phyloP scores from a whole-genome alignment of 2,113 vertebrate genomes.

The Melanotaenia duboulayi region DNA sequence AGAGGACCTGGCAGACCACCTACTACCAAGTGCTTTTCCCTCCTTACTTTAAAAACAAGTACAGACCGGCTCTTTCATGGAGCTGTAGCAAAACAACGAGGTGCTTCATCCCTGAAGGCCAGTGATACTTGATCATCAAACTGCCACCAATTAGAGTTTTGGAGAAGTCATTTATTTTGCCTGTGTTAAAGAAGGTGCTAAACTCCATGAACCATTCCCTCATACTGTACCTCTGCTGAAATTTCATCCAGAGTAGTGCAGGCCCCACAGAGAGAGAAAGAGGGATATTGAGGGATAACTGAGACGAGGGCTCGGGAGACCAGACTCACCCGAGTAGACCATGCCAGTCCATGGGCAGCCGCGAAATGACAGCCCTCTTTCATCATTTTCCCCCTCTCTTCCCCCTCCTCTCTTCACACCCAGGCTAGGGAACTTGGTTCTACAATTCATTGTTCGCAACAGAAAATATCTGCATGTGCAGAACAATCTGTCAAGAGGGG shows the following conservation, averaged over 20 bases:
- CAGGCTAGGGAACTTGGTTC: constrained; percentile 8
- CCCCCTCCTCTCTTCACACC: constrained; percentile 9
- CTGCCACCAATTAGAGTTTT: constrained; percentile 81
- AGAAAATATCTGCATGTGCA: constrained; percentile 46
- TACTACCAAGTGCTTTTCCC: constrained; percentile 58
- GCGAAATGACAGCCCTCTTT: constrained; percentile 60
- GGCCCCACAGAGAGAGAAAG: constrained; percentile 71
- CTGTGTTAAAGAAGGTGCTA: constrained; percentile 80
- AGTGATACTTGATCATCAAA: constrained; percentile 82
- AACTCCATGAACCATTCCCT: constrained; percentile 81
- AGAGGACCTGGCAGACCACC: constrained; percentile 62
- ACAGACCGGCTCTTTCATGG: constrained; percentile 74
- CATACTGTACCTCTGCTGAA: constrained; percentile 79
- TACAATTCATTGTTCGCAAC: constrained; percentile 44
- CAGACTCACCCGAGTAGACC: constrained; percentile 51
- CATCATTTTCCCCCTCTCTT: constrained; percentile 27
- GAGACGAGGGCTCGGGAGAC: constrained; percentile 69
- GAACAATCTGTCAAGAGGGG: constrained; percentile 42
- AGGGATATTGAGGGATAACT: constrained; percentile 67
- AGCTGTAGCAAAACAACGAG: constrained; percentile 72
- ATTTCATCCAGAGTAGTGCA: constrained; percentile 76
- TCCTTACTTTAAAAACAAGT: constrained; percentile 59
- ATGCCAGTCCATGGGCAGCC: constrained; percentile 52
- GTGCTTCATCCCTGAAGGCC: constrained; percentile 72
- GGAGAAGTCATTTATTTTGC: constrained; percentile 82